A percentile compares a stretch with the other conserved stretches of the same genome.
Evolutionary conservation across 2,888 invertebrate species (phyloP).

Genomic region (Xylota segnis): DNA sequence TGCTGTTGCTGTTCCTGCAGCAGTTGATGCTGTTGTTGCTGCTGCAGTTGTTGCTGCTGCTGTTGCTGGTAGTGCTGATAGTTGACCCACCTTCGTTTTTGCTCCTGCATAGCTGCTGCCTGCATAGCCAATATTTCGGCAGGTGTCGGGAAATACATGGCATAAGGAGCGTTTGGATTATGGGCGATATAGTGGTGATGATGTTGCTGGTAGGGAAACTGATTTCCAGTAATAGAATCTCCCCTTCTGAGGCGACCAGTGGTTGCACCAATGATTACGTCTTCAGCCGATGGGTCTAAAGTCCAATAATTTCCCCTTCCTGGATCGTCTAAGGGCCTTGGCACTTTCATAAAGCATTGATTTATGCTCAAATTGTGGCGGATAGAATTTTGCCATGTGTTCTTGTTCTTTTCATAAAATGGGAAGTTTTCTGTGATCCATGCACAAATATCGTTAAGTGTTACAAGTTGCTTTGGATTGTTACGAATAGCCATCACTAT

Average conservation of each 20-base stretch:
- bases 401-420: constrained; percentile 97
- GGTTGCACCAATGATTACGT: constrained; percentile 98
- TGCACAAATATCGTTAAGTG: constrained; percentile 97
- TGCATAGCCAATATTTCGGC: constrained; percentile 73
- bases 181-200: constrained; percentile 45
- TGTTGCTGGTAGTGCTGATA: constrained; percentile 54
- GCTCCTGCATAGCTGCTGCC: constrained; percentile 47
- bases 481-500: constrained; percentile 99
- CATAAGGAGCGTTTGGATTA: constrained; percentile 75
- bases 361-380: constrained; percentile 86
- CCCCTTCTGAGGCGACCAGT: constrained; percentile 95
- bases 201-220: constrained; percentile 78
- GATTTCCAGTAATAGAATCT: constrained; percentile 73
- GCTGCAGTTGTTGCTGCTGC: neutral
- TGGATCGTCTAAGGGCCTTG: constrained; percentile 98
- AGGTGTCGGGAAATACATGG: constrained; percentile 80
- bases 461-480: constrained; percentile 95
- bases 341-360: constrained; percentile 98
- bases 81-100: constrained; percentile 55
- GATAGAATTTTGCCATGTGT: constrained; percentile 98
- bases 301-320: constrained; percentile 99
- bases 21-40: neutral
- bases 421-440: constrained; percentile 99
- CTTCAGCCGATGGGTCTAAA: constrained; percentile 96
- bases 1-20: neutral